Percentiles rank a stretch among this genome's conserved stretches.
Conservation (phyloP, 2,888 invertebrate species). For the Temnothorax unifasciatus region DNA sequence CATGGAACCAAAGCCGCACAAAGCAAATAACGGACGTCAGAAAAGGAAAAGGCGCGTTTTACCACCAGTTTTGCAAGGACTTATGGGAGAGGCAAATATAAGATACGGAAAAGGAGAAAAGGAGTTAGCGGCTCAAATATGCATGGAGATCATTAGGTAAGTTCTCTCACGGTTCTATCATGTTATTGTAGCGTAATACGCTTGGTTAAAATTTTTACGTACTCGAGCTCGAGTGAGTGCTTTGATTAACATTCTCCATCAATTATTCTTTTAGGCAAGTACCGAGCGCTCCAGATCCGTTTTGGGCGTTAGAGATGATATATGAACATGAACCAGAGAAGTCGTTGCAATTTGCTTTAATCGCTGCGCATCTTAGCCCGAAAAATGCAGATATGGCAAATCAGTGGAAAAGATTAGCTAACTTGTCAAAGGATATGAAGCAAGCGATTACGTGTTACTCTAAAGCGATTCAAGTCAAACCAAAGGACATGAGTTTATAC, state of each 20-base stretch:
- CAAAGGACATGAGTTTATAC: slow-evolving; percentile 91
- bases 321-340: slow-evolving; percentile 95
- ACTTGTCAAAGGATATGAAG: slow-evolving; percentile 91
- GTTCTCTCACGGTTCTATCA: slow-evolving; percentile 21
- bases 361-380: slow-evolving; percentile 94
- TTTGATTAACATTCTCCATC: not conserved
- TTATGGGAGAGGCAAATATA: slow-evolving; percentile 98
- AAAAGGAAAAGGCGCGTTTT: slow-evolving; percentile 85
- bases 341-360: slow-evolving; percentile 93
- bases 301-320: slow-evolving; percentile 95
- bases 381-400: slow-evolving; percentile 92
- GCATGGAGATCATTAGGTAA: slow-evolving; percentile 96
- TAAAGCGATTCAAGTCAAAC: slow-evolving; percentile 92
- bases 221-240: too few relatives aligned
- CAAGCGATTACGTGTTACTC: slow-evolving; percentile 95
- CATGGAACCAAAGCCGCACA: slow-evolving; percentile 79
- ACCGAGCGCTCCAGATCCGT: slow-evolving; percentile 95
- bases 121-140: slow-evolving; percentile 95
- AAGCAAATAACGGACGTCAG: slow-evolving; percentile 45
- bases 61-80: slow-evolving; percentile 91
- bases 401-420: slow-evolving; percentile 95
- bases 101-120: slow-evolving; percentile 94
- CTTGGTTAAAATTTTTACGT: not conserved
- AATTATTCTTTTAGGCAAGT: slow-evolving; percentile 85
- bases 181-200: not conserved